These are phyloP conservation scores for Hydrozoanthus tunicans DNA, from an alignment of 64 coral and sea anemone genomes.

Conservation along the genomic window DNA sequence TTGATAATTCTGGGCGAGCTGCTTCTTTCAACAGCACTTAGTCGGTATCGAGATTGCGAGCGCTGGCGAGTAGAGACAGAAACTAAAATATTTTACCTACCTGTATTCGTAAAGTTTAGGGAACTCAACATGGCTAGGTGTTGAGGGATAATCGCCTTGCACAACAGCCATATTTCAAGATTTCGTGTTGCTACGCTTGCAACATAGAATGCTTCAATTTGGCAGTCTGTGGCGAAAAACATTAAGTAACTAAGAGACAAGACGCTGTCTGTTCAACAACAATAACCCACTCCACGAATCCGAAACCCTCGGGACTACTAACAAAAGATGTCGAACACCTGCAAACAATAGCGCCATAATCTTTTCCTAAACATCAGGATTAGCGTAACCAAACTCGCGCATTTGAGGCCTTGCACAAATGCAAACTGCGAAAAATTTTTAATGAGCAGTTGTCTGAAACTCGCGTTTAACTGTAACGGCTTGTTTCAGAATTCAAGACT, in stretches of 20 bases:
- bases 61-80: no score
- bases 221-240: neutral
- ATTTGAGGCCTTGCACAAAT: no score
- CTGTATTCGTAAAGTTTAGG: constrained; percentile 52
- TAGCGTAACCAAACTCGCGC: constrained; percentile 17
- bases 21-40: no score
- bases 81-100: neutral
- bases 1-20: no score
- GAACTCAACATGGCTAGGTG: constrained; percentile 13
- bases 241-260: constrained; percentile 58
- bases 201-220: neutral
- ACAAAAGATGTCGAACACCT: neutral
- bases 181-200: neutral
- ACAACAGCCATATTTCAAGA: neutral
- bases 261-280: neutral
- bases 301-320: constrained; percentile 3
- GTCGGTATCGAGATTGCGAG: no score
- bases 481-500: neutral
- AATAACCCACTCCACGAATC: neutral
- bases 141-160: neutral
- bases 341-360: neutral
- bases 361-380: neutral
- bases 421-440: neutral
- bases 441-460: constrained; percentile 8
- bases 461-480: neutral